phyloP scores from a whole-genome alignment of 1,140 invertebrate genomes.

The Oryctes rhinoceros region DNA sequence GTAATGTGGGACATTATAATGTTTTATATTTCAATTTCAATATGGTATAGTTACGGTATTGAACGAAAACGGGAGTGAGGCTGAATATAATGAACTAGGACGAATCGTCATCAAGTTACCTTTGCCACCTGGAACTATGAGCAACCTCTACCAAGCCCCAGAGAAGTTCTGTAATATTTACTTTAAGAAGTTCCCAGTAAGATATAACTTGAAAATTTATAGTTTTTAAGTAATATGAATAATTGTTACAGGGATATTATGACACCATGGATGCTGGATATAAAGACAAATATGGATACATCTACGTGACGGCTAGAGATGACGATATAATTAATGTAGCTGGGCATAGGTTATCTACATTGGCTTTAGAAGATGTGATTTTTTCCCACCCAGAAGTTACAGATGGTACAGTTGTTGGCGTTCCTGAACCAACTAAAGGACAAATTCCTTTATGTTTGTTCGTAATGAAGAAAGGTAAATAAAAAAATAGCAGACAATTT shows the following conservation, averaged over 20 bases:
- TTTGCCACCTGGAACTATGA: conserved; percentile 86
- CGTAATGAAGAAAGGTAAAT: conserved; percentile 67
- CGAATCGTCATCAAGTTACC: conserved; percentile 86
- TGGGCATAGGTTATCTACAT: conserved; percentile 88
- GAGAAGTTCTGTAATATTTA: conserved; percentile 84
- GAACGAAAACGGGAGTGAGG: conserved; percentile 71
- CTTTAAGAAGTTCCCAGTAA: conserved; percentile 81
- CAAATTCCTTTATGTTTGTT: conserved; percentile 89
- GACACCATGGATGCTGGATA: conserved; percentile 95
- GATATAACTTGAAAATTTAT: conserved; percentile 46
- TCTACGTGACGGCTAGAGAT: conserved; percentile 88
- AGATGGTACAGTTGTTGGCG: conserved; percentile 88
- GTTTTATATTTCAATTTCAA: not conserved
- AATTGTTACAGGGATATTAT: conserved; percentile 78
- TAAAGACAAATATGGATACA: conserved; percentile 82
- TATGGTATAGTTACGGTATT: conserved; percentile 31
- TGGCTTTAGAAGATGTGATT: conserved; percentile 88
- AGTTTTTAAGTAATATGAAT: not conserved
- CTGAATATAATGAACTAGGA: conserved; percentile 76
- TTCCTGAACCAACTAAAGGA: conserved; percentile 88
- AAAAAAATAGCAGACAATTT: not conserved
- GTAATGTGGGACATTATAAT: conserved; percentile 44
- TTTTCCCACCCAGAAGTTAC: conserved; percentile 81
- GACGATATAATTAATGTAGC: conserved; percentile 98
- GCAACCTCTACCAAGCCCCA: conserved; percentile 82